phyloP scores from a whole-genome alignment of 2,113 vertebrate genomes.

The Tychaedon coryphoeus region DNA sequence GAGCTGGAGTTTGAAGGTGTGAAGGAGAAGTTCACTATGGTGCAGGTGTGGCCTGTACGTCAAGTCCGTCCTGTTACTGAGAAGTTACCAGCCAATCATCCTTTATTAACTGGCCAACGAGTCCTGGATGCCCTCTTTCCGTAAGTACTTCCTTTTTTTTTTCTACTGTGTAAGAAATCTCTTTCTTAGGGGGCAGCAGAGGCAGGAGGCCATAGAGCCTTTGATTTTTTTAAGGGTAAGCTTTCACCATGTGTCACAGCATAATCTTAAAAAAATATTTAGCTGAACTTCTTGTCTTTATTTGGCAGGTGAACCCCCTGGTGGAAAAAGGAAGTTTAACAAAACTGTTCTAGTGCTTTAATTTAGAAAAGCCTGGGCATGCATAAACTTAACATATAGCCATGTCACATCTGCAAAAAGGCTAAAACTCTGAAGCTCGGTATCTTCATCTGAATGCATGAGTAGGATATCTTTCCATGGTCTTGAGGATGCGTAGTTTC shows the following conservation, averaged over 20 bases:
- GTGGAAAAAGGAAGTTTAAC: not conserved
- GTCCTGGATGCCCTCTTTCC: slow-evolving; percentile 96
- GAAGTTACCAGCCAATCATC: slow-evolving; percentile 94
- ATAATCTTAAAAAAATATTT: not conserved
- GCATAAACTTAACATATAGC: not conserved
- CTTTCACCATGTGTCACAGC: not conserved
- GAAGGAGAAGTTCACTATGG: slow-evolving; percentile 96
- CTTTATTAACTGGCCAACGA: slow-evolving; percentile 91
- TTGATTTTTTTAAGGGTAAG: not conserved
- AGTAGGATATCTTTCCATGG: not conserved
- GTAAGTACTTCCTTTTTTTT: slow-evolving; percentile 72
- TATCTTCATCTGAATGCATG: not conserved
- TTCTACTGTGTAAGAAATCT: not conserved
- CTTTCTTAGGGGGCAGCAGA: not conserved
- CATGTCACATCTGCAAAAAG: not conserved
- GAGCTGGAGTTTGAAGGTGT: slow-evolving; percentile 95
- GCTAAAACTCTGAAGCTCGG: not conserved
- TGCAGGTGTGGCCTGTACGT: slow-evolving; percentile 96
- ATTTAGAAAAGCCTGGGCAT: not conserved
- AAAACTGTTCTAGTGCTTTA: not conserved
- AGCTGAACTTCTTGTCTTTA: not conserved
- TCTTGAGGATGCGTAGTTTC: not conserved
- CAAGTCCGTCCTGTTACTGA: slow-evolving; percentile 95
- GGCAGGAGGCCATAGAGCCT: not conserved
- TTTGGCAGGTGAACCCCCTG: not conserved